Conservation (phyloP, 2,888 invertebrate genomes). For the Halictus ligatus region DNA sequence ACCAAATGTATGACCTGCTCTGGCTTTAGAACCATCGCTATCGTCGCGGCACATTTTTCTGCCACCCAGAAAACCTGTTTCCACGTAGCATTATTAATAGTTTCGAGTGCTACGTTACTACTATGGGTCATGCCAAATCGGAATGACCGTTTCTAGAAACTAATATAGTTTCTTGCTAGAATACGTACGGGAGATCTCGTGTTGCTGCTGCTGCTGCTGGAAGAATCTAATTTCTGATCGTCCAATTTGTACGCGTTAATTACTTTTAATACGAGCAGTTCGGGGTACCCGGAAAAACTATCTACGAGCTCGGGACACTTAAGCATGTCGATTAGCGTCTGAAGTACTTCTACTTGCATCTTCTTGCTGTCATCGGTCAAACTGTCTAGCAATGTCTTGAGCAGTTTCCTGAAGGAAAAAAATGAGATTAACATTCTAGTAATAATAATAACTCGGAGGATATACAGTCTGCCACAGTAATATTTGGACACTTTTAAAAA, state of each 20-base stretch:
- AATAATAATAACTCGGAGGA: background rate
- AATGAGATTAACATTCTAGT: background rate
- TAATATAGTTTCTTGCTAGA: conserved; percentile 54
- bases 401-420: conserved; percentile 80
- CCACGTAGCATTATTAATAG: background rate
- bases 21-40: conserved; percentile 93
- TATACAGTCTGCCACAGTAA: too few relatives aligned
- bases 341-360: conserved; percentile 91
- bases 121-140: background rate
- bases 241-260: conserved; percentile 91
- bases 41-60: conserved; percentile 91
- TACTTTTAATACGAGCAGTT: conserved; percentile 95
- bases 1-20: conserved; percentile 91
- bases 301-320: conserved; percentile 90
- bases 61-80: conserved; percentile 91
- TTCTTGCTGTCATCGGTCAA: conserved; percentile 87
- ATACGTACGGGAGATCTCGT: conserved; percentile 84
- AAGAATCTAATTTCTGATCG: conserved; percentile 77
- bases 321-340: conserved; percentile 94
- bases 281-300: conserved; percentile 95
- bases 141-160: background rate
- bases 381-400: conserved; percentile 92
- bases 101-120: background rate
- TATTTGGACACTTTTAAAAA: too few relatives aligned
- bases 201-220: conserved; percentile 65